phyloP scores from a whole-genome alignment of 2,888 invertebrate species.

The Drosophila mimetica region DNA sequence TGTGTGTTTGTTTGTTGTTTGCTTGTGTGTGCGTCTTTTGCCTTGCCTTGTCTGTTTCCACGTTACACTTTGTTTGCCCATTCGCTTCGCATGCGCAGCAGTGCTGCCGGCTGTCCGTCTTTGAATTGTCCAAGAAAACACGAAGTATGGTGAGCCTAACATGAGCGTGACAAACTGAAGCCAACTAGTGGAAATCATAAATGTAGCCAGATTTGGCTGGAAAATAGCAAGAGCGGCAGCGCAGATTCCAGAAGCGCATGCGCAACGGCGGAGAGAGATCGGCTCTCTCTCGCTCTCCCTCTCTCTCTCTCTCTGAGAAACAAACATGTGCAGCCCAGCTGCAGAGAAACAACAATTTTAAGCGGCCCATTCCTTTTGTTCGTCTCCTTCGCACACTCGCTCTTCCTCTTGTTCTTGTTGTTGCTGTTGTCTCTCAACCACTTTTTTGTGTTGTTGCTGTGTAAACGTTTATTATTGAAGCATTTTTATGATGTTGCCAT shows the following conservation, averaged over 20 bases:
- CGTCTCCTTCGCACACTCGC: conserved; percentile 32
- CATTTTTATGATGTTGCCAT: conserved; percentile 74
- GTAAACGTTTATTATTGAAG: conserved; percentile 74
- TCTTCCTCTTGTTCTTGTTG: conserved; percentile 19
- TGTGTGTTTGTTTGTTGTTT: conserved; percentile 16
- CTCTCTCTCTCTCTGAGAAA: conserved; percentile 18
- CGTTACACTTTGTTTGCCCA: conserved; percentile 73
- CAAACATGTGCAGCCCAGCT: conserved; percentile 78
- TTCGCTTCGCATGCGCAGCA: conserved; percentile 72
- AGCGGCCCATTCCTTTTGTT: conserved; percentile 38
- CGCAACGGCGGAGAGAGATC: conserved; percentile 19
- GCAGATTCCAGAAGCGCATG: conserved; percentile 60
- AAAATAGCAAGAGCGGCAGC: background rate
- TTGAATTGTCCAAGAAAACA: background rate
- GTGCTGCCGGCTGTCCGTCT: background rate
- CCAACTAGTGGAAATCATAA: too few species aligned
- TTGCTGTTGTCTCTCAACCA: conserved; percentile 64
- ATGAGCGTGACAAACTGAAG: background rate
- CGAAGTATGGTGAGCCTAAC: background rate
- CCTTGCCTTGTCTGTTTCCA: conserved; percentile 57
- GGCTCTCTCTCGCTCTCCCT: background rate
- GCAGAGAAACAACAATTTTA: conserved; percentile 51
- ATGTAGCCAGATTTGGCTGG: background rate
- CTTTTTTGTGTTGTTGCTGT: conserved; percentile 61
- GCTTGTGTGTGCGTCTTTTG: conserved; percentile 32